Evolutionary conservation across 1,140 invertebrate genomes (phyloP), one percentile per base, ranked within the genome.

Genomic region (Watersipora subatra): DNA sequence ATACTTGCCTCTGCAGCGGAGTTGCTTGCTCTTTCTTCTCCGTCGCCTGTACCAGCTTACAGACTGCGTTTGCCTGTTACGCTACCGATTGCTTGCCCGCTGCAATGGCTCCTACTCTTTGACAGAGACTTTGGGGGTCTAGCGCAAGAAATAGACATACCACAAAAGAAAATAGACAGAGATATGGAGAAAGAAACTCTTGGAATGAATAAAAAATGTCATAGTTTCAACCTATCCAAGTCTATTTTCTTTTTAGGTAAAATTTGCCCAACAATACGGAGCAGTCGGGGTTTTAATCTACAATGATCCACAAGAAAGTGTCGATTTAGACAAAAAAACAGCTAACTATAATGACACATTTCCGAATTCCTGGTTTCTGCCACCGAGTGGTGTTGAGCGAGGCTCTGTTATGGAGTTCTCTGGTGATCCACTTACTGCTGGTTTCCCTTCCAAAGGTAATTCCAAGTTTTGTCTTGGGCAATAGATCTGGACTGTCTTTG

Each of bases 331-430:
- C 19, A 57, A 71, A 27, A 74, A 76, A 2, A 84, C 81, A 71
- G 30, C 66, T 66, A n/a, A 28, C 15, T 63, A 64, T 17, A 68
- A 66, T 17, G 62, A 72, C 12, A 76, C 78, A 2, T 86, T 83
- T 71, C 83, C 83, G 1, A 70, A 79, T 25, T 69, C 77, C 2
- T 75, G 78, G 67, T 84, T 78, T 74, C 67, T 84, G 7, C 83
- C 19, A 69, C 70, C 12, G 70, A 46, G 76, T 64, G 82, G 75
- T 3, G 74, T 79, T 27, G 73, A 79, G 70, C 66, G 73, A 57
- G 80, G 74, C 55, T 77, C 72, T 57, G 69, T 75, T n/a, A 70
- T 75, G 34, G 68, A 75, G 2, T 69, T 71, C 1, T 58, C 73
- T 25, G 82, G 82, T 17, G 82, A 83, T 71, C 80, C 80, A 2